phyloP scores from a whole-genome alignment of 2,113 vertebrate species.

The Charadrius vociferus region DNA sequence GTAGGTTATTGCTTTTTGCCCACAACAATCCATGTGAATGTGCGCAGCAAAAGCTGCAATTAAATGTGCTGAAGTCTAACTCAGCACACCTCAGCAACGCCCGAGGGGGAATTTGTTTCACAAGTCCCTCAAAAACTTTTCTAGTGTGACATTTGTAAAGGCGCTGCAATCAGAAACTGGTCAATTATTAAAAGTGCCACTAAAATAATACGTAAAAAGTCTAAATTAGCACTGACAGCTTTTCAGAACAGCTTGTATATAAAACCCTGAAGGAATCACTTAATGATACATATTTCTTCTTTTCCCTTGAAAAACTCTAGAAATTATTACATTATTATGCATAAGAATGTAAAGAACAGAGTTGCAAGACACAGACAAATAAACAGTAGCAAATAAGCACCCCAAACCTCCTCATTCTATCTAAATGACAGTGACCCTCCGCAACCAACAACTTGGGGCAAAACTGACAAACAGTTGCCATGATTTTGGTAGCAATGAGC shows the following conservation, averaged over 20 bases:
- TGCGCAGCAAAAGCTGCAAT: background rate
- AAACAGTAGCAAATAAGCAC: background rate
- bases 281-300: background rate
- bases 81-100: background rate
- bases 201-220: background rate
- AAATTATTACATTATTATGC: background rate
- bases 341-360: conserved; percentile 2
- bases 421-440: background rate
- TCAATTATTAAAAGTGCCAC: background rate
- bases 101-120: background rate
- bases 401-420: background rate
- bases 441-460: background rate
- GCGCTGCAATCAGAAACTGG: background rate
- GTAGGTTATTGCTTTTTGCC: background rate
- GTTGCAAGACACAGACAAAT: background rate
- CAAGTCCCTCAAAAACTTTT: conserved; percentile 53
- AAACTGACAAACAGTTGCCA: background rate
- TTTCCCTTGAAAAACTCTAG: background rate
- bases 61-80: background rate
- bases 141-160: background rate
- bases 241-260: background rate
- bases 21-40: background rate
- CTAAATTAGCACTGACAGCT: background rate
- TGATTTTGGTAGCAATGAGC: background rate
- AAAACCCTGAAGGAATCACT: background rate